A percentile compares a stretch with the other conserved stretches of the same genome.
Evolutionary conservation across 2,888 invertebrate species (phyloP).

Genomic region (Aphrophora alni): DNA sequence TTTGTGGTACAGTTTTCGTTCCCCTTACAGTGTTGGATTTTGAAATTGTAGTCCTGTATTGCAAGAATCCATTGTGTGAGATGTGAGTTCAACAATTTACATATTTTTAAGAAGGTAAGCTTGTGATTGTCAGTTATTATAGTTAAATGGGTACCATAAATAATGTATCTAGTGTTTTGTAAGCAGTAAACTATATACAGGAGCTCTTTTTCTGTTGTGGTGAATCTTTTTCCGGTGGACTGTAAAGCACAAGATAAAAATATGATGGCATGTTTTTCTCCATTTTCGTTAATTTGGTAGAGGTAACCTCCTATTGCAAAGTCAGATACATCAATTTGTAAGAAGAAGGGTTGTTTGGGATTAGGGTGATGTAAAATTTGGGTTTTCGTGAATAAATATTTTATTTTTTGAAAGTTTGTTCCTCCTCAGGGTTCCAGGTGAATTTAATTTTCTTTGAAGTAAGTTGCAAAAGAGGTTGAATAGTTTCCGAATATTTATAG

Average conservation of each 20-base stretch:
- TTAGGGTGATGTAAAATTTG: background rate
- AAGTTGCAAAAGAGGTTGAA: slow-evolving; percentile 11
- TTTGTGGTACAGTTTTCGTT: background rate
- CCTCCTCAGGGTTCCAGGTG: too few species aligned
- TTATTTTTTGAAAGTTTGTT: too few species aligned
- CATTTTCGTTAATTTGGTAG: background rate
- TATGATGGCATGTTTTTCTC: background rate
- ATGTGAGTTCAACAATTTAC: background rate
- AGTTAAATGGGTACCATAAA: background rate
- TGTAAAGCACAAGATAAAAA: background rate
- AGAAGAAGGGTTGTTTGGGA: background rate
- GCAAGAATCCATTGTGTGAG: slow-evolving; percentile 4
- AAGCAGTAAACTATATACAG: background rate
- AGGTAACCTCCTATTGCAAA: background rate
- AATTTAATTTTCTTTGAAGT: slow-evolving; percentile 9
- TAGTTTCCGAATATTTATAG: background rate
- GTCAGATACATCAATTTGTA: background rate
- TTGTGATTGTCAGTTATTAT: background rate
- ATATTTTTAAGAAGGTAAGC: slow-evolving; percentile 7
- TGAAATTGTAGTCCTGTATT: slow-evolving; percentile 3
- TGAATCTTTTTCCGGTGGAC: background rate
- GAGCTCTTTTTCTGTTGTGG: background rate
- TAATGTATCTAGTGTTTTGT: background rate
- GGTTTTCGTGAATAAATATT: background rate
- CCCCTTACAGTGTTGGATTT: background rate